Conservation (phyloP, 2,888 invertebrate genomes). For the Hypsopygia costalis region DNA sequence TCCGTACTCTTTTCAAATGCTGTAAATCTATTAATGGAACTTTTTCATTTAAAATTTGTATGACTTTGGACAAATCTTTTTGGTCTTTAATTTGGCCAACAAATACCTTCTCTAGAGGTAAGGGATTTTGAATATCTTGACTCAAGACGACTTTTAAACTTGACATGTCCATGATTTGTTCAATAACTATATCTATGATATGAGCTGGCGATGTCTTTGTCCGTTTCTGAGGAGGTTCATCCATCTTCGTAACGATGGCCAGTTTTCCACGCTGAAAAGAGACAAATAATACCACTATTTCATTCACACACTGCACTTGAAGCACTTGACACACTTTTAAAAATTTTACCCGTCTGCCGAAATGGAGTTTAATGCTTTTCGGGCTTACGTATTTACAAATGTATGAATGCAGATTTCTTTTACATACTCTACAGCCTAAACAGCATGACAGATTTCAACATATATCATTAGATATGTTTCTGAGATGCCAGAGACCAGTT, state of each 20-base stretch:
- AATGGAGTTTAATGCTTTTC: too few species aligned
- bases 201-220: conserved; percentile 26
- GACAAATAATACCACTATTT: conserved; percentile 57
- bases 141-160: conserved; percentile 74
- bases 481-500: too few species aligned
- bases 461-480: too few species aligned
- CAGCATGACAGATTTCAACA: too few species aligned
- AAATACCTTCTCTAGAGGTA: conserved; percentile 79
- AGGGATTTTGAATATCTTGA: conserved; percentile 68
- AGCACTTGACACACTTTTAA: conserved; percentile 10
- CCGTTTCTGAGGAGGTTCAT: conserved; percentile 49
- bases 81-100: conserved; percentile 81
- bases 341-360: too few species aligned
- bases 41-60: conserved; percentile 79
- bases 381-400: too few species aligned
- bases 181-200: conserved; percentile 36
- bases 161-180: conserved; percentile 32
- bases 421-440: too few species aligned
- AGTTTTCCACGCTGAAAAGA: conserved; percentile 50
- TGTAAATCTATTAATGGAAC: conserved; percentile 81
- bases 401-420: too few species aligned
- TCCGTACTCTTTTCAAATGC: conserved; percentile 87
- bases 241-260: conserved; percentile 14
- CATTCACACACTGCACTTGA: conserved; percentile 42
- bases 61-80: conserved; percentile 82